These are phyloP conservation scores for Ploceus nigricollis DNA, from an alignment of 2,113 vertebrate genomes.

Conservation along the genomic window DNA sequence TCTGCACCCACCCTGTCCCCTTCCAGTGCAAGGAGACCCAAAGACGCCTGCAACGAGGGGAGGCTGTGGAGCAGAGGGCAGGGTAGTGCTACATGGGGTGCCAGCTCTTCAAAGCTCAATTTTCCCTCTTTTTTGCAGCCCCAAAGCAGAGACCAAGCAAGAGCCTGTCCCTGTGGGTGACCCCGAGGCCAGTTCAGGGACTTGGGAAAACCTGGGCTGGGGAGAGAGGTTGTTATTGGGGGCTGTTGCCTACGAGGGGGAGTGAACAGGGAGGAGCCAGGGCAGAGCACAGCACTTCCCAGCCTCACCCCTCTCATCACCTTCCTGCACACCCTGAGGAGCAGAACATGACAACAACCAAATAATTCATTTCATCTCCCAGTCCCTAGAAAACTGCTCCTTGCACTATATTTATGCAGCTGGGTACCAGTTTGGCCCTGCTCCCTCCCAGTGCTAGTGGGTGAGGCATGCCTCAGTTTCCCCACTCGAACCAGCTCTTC, in stretches of 20 bases:
- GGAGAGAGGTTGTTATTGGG: neutral
- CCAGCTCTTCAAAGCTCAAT: neutral
- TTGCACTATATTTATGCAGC: neutral
- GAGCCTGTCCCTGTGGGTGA: neutral
- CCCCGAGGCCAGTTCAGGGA: rapidly evolving
- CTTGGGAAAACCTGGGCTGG: neutral
- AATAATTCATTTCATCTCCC: neutral
- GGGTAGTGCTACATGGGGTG: rapidly evolving
- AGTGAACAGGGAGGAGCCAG: neutral
- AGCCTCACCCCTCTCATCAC: neutral
- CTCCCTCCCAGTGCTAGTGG: neutral
- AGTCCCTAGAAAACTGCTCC: neutral
- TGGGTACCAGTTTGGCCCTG: neutral
- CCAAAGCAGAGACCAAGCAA: neutral
- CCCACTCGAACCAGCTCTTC: neutral
- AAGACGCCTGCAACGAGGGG: neutral
- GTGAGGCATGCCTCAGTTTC: neutral
- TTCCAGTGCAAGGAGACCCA: neutral
- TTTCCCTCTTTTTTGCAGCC: neutral
- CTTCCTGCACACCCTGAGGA: neutral
- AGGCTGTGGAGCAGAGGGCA: neutral
- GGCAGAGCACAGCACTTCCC: neutral
- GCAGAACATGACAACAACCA: neutral
- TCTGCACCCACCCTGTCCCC: neutral
- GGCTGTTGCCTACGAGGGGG: rapidly evolving